phyloP scores from a whole-genome alignment of 1,140 invertebrate species.

The Solenopsis fugax region DNA sequence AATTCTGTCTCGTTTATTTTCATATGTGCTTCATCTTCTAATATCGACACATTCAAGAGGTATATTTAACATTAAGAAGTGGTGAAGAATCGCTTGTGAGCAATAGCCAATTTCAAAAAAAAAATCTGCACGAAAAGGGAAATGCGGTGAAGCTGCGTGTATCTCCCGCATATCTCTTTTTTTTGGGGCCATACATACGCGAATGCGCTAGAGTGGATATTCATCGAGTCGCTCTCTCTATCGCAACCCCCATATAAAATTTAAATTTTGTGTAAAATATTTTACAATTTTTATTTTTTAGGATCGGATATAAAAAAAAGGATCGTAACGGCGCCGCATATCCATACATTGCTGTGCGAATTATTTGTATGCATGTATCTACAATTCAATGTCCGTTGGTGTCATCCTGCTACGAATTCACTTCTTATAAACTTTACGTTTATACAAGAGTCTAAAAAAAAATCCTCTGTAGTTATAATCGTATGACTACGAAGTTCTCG shows the following conservation, averaged over 20 bases:
- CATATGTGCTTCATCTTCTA: not conserved
- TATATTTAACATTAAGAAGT: not conserved
- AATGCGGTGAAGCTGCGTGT: not conserved
- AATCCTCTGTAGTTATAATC: conserved; percentile 33
- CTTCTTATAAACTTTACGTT: not conserved
- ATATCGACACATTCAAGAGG: not conserved
- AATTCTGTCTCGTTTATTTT: not conserved
- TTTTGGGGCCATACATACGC: not conserved
- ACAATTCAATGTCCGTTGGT: conserved; percentile 44
- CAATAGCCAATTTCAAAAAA: conserved; percentile 20
- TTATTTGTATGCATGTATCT: conserved; percentile 55
- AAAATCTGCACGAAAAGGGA: not conserved
- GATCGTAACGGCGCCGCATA: conserved; percentile 11
- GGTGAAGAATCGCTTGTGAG: not conserved
- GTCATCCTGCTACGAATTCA: not conserved
- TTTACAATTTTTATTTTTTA: conserved; percentile 59
- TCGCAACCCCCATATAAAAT: conserved; percentile 42
- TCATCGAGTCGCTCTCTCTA: conserved; percentile 32
- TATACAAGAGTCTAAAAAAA: not conserved
- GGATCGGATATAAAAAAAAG: conserved; percentile 34
- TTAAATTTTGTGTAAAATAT: conserved; percentile 60
- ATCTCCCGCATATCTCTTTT: not conserved
- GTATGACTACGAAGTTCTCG: not conserved
- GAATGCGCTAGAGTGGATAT: conserved; percentile 40
- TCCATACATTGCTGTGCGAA: conserved; percentile 33